These are phyloP conservation scores for Brevimyrus niger DNA, from an alignment of 2,113 vertebrate genomes.

Conservation along the genomic window DNA sequence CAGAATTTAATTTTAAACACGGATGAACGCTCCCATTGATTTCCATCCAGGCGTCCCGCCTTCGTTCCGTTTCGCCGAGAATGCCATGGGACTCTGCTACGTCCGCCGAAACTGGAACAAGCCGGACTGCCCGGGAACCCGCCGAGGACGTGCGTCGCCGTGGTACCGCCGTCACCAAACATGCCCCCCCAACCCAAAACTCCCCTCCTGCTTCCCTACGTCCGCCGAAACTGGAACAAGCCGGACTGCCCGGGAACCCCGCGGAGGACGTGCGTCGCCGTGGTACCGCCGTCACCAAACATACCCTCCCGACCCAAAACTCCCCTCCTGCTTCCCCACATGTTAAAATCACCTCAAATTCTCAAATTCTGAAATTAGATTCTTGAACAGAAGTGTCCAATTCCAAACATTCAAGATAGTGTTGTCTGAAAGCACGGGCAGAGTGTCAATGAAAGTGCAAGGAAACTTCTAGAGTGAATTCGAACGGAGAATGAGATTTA, in stretches of 20 bases:
- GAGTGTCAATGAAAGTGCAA: not conserved
- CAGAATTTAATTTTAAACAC: slow-evolving; percentile 7
- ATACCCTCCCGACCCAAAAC: not conserved
- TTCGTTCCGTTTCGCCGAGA: not conserved
- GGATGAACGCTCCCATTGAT: not conserved
- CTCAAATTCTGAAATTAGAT: not conserved
- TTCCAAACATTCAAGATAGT: not conserved
- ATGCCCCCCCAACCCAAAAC: not conserved
- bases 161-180: not conserved
- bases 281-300: not conserved
- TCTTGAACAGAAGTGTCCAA: not conserved
- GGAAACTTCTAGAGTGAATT: not conserved
- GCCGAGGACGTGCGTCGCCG: not conserved
- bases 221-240: not conserved
- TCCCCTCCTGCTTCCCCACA: not conserved
- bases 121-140: not conserved
- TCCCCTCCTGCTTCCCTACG: not conserved
- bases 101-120: not conserved
- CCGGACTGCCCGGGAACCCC: not conserved
- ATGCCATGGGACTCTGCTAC: not conserved
- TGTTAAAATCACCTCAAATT: not conserved
- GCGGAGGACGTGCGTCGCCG: not conserved
- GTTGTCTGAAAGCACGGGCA: not conserved
- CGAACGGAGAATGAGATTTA: not conserved
- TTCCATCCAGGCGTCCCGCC: not conserved